Base-by-base conservation (phyloP, 2,113 vertebrate species). In the Calidris pugnax region DNA sequence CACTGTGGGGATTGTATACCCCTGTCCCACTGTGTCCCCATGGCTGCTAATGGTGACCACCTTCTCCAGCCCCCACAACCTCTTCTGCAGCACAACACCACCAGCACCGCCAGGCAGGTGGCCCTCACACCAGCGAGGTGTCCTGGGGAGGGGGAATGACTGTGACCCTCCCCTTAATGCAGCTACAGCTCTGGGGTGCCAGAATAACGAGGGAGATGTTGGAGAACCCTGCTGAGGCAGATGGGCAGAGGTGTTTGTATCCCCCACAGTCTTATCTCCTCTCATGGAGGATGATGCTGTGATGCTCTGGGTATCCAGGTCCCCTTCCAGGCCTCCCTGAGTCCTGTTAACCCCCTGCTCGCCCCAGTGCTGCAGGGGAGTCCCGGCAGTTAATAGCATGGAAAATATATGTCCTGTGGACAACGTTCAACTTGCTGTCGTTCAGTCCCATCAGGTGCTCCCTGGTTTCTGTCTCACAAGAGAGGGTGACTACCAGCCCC, bases 221-320 rank as follows among this genome's bases (percentile, higher is more conserved):
- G 19, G 32, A 60, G 68, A 16, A 6, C 12, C 18, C 5, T 4
- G 0, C 32, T 1, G n/a, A 26, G 22, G 20, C 1, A 59, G 14
- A 17, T 10, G 20, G 5, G 27, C 24, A 0, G 1, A 24, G 47
- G 45, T 32, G 35, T 59, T 79, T 48, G 35, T 24, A 10, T 20
- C 32, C 41, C 21, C 10, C 35, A 5, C 0, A 1, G 1, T 14
- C 21, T 12, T 27, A 63, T 18, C 53, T 30, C 28, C 28, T 18
- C 53, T 55, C 10, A 24, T 39, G 71, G 26, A 68, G 14, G 41
- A 43, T 43, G 41, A 43, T 43, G 41, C 33, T 77, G 62, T 1
- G 5, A 4, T 67, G 76, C 50, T 69, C 57, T 64, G 74, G 32
- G 50, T 27, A 24, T 4, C 51, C 69, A 51, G 7, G 3, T 55